Evolutionary conservation across 2,113 vertebrate genomes (phyloP).

Genomic region (Megalops atlanticus): DNA sequence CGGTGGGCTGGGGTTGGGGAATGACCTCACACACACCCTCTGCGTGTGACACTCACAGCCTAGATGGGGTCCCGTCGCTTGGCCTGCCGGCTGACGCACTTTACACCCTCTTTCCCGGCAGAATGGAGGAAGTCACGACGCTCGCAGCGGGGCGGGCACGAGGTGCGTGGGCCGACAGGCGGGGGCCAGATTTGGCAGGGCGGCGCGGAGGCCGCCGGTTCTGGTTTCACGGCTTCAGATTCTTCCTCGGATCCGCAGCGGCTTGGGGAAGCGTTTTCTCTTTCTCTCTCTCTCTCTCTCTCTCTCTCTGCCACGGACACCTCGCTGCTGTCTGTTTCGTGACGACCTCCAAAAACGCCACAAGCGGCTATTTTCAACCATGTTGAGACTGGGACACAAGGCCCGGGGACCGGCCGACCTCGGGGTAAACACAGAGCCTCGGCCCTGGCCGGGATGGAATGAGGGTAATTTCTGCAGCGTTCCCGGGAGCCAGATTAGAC

Average conservation of each 20-base stretch:
- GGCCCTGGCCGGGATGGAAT: background rate
- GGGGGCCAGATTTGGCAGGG: constrained; percentile 5
- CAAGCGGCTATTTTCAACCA: background rate
- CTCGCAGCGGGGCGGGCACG: background rate
- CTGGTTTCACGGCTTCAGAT: background rate
- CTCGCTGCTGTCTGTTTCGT: too few relatives aligned
- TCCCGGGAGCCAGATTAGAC: background rate
- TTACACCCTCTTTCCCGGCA: background rate
- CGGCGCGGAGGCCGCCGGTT: background rate
- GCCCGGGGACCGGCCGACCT: background rate
- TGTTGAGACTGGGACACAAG: background rate
- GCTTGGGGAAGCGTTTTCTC: background rate
- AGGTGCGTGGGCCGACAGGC: too few relatives aligned
- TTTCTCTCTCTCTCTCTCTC: too few relatives aligned
- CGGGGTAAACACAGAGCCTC: background rate
- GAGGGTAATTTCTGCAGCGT: background rate
- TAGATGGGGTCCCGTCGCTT: background rate
- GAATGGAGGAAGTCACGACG: background rate
- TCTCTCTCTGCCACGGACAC: too few relatives aligned
- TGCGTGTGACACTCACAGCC: background rate
- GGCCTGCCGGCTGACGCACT: background rate
- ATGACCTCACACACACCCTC: too few relatives aligned
- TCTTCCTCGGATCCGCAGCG: background rate
- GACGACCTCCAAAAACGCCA: too few relatives aligned
- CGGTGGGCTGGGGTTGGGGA: too few relatives aligned